A percentile compares a stretch with the other conserved stretches of the same genome.
Conservation (phyloP, 2,113 vertebrate genomes). For the Phodopus roborovskii region DNA sequence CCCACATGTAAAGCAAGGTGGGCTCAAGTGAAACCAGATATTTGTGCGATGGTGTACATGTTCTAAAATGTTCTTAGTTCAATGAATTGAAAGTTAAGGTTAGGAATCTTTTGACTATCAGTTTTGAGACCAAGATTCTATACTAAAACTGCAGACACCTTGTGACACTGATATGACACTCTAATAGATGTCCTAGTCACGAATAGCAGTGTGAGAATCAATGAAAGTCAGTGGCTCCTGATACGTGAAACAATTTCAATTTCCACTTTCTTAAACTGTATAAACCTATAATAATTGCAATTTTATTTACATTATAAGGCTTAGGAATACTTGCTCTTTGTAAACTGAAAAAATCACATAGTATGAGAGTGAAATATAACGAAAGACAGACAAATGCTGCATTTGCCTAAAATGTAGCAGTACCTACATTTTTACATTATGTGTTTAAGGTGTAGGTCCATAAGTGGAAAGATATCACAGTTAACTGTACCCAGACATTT, state of each 20-base stretch:
- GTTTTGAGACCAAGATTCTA: neutral
- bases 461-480: constrained; percentile 50
- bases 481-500: neutral
- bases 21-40: neutral
- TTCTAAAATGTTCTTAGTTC: neutral
- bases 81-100: neutral
- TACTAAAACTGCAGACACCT: neutral
- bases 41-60: neutral
- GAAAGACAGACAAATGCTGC: neutral
- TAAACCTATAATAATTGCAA: neutral
- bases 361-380: neutral
- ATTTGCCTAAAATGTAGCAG: constrained; percentile 47
- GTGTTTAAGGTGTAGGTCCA: constrained; percentile 54
- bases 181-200: neutral
- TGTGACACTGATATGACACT: neutral
- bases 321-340: neutral
- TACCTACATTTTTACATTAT: constrained; percentile 45
- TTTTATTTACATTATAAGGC: neutral
- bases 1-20: neutral
- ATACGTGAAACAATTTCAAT: neutral
- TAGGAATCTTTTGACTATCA: neutral
- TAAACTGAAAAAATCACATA: neutral
- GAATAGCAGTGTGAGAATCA: neutral
- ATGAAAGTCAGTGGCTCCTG: neutral
- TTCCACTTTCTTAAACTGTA: neutral